Evolutionary conservation across 2,888 invertebrate species (phyloP).

Genomic region (Neocrepidodera transversa): DNA sequence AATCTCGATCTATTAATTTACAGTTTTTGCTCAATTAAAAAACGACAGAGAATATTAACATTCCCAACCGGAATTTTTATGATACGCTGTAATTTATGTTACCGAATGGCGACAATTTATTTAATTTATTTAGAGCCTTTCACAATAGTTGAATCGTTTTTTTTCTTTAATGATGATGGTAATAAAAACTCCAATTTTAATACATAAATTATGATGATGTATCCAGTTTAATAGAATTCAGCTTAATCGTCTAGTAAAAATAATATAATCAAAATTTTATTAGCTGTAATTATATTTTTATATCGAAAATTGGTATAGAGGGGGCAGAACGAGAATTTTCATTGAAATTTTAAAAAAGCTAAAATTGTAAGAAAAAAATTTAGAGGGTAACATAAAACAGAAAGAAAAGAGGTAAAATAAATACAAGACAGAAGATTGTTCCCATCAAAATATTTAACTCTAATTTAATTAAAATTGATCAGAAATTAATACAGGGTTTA

Average conservation of each 20-base stretch:
- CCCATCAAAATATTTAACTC: too few species aligned
- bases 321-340: too few species aligned
- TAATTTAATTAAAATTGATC: too few species aligned
- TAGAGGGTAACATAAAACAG: too few species aligned
- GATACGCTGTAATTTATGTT: slow-evolving; percentile 15
- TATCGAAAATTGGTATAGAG: too few species aligned
- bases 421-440: too few species aligned
- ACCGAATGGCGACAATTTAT: slow-evolving; percentile 18
- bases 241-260: background rate
- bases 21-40: slow-evolving; percentile 18
- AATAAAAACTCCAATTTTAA: slow-evolving; percentile 14
- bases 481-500: too few species aligned
- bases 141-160: slow-evolving; percentile 9
- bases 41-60: slow-evolving; percentile 16
- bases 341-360: too few species aligned
- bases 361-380: too few species aligned
- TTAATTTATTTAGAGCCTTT: slow-evolving; percentile 16
- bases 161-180: slow-evolving; percentile 6
- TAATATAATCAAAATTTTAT: too few species aligned
- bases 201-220: slow-evolving; percentile 4
- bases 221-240: background rate
- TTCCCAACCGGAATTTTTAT: slow-evolving; percentile 22
- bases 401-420: too few species aligned
- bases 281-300: too few species aligned
- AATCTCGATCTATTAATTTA: slow-evolving; percentile 25